Evolutionary conservation across 2,797 vertebrate species (phyloP), one percentile per base, ranked within the genome.

Genomic region (Loriculus beryllinus): DNA sequence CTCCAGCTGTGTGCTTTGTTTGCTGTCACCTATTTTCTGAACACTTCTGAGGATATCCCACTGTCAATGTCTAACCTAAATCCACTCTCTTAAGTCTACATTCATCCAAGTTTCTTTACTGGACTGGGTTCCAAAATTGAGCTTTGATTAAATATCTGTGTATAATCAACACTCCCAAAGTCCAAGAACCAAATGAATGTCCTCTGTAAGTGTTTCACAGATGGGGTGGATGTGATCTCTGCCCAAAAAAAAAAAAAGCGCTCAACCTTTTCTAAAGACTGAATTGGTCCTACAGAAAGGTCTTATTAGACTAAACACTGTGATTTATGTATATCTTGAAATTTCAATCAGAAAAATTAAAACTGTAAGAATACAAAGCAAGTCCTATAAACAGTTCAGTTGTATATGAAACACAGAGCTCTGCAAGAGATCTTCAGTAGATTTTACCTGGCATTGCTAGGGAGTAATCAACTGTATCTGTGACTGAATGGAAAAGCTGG

Each of bases 401-500:
- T 88, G 33, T 9, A 57, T 16, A 42, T 23, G 48, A 82, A 91
- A 80, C 43, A 64, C 6, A 77, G 33, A 84, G 62, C 2, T 45
- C 39, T 43, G 12, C 33, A 72, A 21, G 8, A 33, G 37, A 70
- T 76, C 43, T 82, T 69, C 25, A 64, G 29, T 49, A 5, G 3
- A 77, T 60, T 63, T 97, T 97, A 98, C 99, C 99, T 97, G 99
- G 99, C 99, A 99, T 99, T 16, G 98, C 98, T 94, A 99, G 97
- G 0, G 98, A 99, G 86, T 99, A 99, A 93, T 99, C 98, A 29
- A 99, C 98, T 0, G 98, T 99, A 68, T 99, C 99, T 5, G 98
- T 98, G 14, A 98, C 98, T 0, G 98, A 99, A 96, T 99, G 98
- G 71, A 99, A 99, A 60, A 99, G 98, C 94, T 99, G 99, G 28